phyloP scores from a whole-genome alignment of 2,113 vertebrate species.

The Nipponia nippon region DNA sequence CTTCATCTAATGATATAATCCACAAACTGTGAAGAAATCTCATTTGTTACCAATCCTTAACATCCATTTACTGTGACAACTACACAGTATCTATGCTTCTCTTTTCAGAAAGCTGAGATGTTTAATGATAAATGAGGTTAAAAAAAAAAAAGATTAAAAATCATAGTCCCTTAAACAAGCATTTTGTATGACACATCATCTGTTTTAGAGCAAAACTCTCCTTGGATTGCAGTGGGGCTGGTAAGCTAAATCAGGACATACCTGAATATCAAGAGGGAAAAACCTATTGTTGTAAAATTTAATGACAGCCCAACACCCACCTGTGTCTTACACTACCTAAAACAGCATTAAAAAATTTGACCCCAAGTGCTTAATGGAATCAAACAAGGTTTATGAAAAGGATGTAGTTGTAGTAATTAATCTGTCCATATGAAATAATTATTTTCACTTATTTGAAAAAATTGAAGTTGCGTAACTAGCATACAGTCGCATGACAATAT shows the following conservation, averaged over 20 bases:
- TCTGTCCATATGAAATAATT: background rate
- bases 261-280: background rate
- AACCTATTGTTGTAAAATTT: background rate
- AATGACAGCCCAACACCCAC: background rate
- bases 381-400: background rate
- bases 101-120: background rate
- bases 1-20: background rate
- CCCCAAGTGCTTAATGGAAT: background rate
- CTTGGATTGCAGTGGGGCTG: background rate
- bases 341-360: background rate
- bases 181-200: background rate
- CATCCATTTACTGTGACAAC: background rate
- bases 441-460: background rate
- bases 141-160: background rate
- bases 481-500: background rate
- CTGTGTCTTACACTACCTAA: background rate
- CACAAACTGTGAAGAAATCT: background rate
- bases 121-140: background rate
- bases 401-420: background rate
- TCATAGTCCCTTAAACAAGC: background rate
- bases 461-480: background rate
- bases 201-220: background rate
- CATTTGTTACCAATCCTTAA: background rate
- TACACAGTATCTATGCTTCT: background rate
- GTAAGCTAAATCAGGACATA: background rate